Evolutionary conservation across 2,797 vertebrate species (phyloP), one percentile per base, ranked within the genome.

Genomic region (Pristis pectinata): DNA sequence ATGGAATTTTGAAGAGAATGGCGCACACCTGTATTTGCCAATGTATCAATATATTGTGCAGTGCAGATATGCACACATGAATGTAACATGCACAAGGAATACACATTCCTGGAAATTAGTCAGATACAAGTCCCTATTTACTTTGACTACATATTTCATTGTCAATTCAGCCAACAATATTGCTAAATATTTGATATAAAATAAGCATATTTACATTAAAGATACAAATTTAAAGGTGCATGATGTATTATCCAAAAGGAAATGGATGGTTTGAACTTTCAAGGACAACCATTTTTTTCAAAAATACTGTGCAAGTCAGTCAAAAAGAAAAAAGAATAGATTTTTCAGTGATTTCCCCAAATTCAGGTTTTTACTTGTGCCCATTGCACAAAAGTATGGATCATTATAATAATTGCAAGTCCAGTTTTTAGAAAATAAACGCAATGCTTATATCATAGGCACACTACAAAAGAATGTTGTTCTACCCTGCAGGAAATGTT

Each of bases 1-100:
- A 95, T 74, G 76, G 89, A 95, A 82, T 91, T 94, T 87, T 95
- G 79, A 95, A 95, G 74, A 24, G 41, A 77, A 94, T 64, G 53
- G 41, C 70, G 37, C 59, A 61, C 59, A n/a, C 41, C 94, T 56
- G 41, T 85, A 41, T 94, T 91, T 72, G 34, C 37, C 30, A 49
- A 24, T 85, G 76, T n/a, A 24, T 44, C 49, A n/a, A 53, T 85
- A 10, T 67, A 67, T 37, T 93, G 67, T 22, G 22, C 72, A 95
- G 24, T 72, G 2, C 37, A 67, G 24, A 53, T 79, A 77, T 72
- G 11, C 91, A 80, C 74, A 49, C 9, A n/a, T 30, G 59, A 89
- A 94, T 95, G 0, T 56, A 30, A 27, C 34, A n/a, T 64, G 77
- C 53, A 95, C 11, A 64, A 67, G 64, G 64, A 67, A 59, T 0